Percentiles rank a stretch among this genome's conserved stretches.
Evolutionary conservation across 2,113 vertebrate genomes (phyloP).

Genomic region (Marmota flaviventris): DNA sequence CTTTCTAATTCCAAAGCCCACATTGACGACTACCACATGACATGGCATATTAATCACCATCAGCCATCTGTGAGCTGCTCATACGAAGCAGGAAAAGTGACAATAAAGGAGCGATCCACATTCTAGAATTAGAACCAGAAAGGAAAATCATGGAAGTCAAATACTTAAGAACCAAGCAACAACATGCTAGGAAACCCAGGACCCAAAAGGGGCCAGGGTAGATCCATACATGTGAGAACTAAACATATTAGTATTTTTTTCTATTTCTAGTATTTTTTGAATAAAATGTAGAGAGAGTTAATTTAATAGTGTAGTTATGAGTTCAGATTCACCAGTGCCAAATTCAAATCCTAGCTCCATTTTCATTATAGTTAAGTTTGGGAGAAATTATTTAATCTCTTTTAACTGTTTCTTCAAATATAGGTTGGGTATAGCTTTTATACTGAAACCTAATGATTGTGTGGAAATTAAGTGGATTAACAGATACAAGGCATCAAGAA

Average conservation of each 20-base stretch:
- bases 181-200: neutral
- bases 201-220: rapidly evolving
- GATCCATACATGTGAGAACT: neutral
- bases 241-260: neutral
- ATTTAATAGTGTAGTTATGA: neutral
- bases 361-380: neutral
- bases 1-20: too few relatives aligned
- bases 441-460: neutral
- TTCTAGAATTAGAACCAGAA: rapidly evolving
- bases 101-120: too few relatives aligned
- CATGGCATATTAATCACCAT: neutral
- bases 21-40: rapidly evolving
- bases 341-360: neutral
- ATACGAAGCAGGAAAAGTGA: too few relatives aligned
- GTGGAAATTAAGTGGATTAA: neutral
- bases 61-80: neutral
- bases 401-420: neutral
- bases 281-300: neutral
- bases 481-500: neutral
- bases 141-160: neutral
- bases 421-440: neutral
- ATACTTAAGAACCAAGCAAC: neutral
- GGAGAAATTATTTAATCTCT: neutral
- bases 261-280: neutral
- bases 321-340: neutral